Percentiles rank a stretch among this genome's conserved stretches.
Evolutionary conservation across 2,888 invertebrate genomes (phyloP).

Genomic region (Callimorpha dominula): DNA sequence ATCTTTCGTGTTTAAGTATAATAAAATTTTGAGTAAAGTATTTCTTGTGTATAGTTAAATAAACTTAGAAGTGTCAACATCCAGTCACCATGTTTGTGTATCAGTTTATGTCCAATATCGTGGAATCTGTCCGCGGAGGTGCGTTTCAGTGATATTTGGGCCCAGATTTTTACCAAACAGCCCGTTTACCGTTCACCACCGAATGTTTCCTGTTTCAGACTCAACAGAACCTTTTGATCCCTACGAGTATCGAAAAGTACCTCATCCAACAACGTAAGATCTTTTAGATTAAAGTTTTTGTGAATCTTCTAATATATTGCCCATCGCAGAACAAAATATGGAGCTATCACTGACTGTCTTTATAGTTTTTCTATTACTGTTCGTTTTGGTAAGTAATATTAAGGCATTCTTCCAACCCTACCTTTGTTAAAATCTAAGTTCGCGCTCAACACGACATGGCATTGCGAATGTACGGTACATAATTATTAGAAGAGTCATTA

Average conservation of each 20-base stretch:
- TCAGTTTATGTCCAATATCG: conserved; percentile 5
- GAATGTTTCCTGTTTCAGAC: not conserved
- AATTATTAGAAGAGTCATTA: too few relatives aligned
- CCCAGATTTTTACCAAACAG: not conserved
- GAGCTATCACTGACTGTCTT: not conserved
- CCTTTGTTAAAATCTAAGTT: too few relatives aligned
- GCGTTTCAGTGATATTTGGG: not conserved
- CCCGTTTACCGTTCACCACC: not conserved
- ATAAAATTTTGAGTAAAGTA: too few relatives aligned
- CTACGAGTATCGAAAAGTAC: not conserved
- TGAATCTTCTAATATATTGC: not conserved
- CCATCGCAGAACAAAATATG: not conserved
- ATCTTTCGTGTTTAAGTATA: too few relatives aligned
- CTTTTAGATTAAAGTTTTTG: not conserved
- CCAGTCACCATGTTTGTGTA: conserved; percentile 7
- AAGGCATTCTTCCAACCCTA: too few relatives aligned
- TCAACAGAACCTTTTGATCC: not conserved
- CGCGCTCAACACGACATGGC: too few relatives aligned
- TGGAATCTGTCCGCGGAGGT: conserved; percentile 1
- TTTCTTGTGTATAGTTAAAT: too few relatives aligned
- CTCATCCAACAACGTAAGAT: conserved; percentile 10
- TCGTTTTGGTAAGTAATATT: too few relatives aligned
- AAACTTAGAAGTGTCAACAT: not conserved
- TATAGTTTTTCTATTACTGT: too few relatives aligned
- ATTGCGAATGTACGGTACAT: too few relatives aligned